Conservation (phyloP, 2,113 vertebrate genomes). For the Limanda limanda region DNA sequence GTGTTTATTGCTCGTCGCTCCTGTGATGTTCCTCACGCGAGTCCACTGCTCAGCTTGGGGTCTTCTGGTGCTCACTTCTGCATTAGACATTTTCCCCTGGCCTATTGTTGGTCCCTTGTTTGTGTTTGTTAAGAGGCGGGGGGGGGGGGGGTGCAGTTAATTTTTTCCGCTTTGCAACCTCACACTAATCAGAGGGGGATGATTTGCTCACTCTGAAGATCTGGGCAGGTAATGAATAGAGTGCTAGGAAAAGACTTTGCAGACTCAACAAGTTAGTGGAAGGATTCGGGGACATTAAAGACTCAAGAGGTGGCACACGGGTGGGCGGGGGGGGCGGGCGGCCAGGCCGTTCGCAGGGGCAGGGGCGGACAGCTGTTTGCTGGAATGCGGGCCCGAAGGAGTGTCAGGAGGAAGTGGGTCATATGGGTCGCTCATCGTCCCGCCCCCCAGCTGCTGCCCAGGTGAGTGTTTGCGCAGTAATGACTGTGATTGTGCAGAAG, state of each 20-base stretch:
- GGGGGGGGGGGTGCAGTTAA: neutral
- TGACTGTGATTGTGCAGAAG: slow-evolving; percentile 74
- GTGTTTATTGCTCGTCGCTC: slow-evolving; percentile 37
- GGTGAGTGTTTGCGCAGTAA: slow-evolving; percentile 71
- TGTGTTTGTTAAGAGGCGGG: slow-evolving; percentile 25
- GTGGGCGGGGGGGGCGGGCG: neutral
- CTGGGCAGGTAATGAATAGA: slow-evolving; percentile 36
- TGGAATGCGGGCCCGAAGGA: slow-evolving; percentile 74
- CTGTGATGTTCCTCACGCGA: slow-evolving; percentile 23
- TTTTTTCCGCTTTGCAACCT: slow-evolving; percentile 26
- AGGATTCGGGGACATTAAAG: neutral
- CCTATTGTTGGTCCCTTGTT: slow-evolving; percentile 35
- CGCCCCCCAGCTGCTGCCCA: slow-evolving; percentile 76
- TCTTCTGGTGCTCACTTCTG: slow-evolving; percentile 27
- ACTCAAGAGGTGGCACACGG: slow-evolving; percentile 46
- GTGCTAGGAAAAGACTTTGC: slow-evolving; percentile 6
- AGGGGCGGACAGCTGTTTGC: slow-evolving; percentile 74
- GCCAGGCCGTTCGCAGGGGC: slow-evolving; percentile 34
- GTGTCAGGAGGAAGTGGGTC: slow-evolving; percentile 70
- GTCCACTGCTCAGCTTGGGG: slow-evolving; percentile 55
- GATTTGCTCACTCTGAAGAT: slow-evolving; percentile 36
- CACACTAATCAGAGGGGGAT: slow-evolving; percentile 36
- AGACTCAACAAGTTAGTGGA: slow-evolving; percentile 7
- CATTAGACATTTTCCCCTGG: slow-evolving; percentile 8
- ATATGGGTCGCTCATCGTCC: slow-evolving; percentile 58